Evolutionary conservation across 2,888 invertebrate species (phyloP), one percentile per base, ranked within the genome.

Genomic region (Timema cristinae): DNA sequence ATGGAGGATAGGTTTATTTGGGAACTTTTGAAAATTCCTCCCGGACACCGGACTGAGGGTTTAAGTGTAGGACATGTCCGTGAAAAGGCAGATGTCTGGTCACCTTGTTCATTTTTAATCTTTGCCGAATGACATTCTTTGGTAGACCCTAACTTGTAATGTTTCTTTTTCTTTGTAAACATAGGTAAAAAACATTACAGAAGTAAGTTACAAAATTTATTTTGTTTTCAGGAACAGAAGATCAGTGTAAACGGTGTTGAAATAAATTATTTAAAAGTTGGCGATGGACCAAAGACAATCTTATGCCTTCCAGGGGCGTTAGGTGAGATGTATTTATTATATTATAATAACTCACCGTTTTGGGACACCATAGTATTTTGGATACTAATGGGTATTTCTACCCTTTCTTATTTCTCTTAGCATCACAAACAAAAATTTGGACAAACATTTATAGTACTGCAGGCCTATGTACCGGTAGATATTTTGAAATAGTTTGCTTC

Each of bases 281-380:
- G 91, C 13, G 82, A 79, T 76, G 91, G 86, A n/a, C 51, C 86
- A 84, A 79, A 86, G 82, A 76, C 84, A 48, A 80, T 94, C 0
- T 81, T 95, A 6, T 86, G 92, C 73, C 84, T 94, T 79, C 94
- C 95, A 0, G 95, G 95, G 56, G 91, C 92, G 0, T 80, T 94
- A 50, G 94, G 86, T 86, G 11, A 16, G 71, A 32, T 72, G 47
- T n/a, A 73, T 59, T 16, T 48, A 70, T 71, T 15, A 47, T 15
- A 16, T 15, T 54, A 48, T 52, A 7, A 48, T 68, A 48, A 47
- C 52, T 47, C 47, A 51, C 16, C 7, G 48, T 2, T 7, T 47
- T 63, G 16, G 32, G n/a, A 32, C 10, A 15, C 32, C 10, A 16
- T 16, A 63, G 32, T 54, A 54, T 11, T 54, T 54, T 54, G 54